These are phyloP conservation scores for Neostethus bicornis DNA, from an alignment of 2,797 vertebrate genomes.

Conservation along the genomic window DNA sequence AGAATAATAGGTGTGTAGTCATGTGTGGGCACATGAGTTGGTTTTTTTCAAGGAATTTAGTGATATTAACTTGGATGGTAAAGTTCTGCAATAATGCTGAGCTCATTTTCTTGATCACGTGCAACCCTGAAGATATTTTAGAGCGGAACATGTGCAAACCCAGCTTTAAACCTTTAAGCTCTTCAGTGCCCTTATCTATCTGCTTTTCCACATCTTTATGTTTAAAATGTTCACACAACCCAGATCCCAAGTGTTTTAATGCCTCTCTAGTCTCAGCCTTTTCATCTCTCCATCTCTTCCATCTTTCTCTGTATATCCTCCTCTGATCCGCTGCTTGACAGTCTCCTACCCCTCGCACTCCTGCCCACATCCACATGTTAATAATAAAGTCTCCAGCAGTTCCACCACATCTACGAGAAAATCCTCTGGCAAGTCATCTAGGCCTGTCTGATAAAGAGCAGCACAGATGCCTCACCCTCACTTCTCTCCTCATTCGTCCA, in stretches of 20 bases:
- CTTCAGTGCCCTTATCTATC: slow-evolving; percentile 14
- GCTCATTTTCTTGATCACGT: slow-evolving; percentile 5
- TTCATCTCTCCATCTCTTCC: slow-evolving; percentile 39
- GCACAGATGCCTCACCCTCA: slow-evolving; percentile 47
- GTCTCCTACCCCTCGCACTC: slow-evolving; percentile 18
- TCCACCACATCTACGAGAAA: slow-evolving; percentile 70
- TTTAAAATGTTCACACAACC: slow-evolving; percentile 7
- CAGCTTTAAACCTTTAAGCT: slow-evolving; percentile 10
- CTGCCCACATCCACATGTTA: slow-evolving; percentile 67
- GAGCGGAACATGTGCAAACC: slow-evolving; percentile 11
- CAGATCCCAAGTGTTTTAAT: slow-evolving; percentile 20
- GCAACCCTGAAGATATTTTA: slow-evolving; percentile 6
- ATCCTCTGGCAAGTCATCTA: slow-evolving; percentile 65
- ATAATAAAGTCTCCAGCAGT: slow-evolving; percentile 63
- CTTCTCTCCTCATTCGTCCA: slow-evolving; percentile 31
- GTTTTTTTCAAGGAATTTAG: background rate
- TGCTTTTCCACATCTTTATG: background rate
- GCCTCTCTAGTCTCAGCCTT: slow-evolving; percentile 22
- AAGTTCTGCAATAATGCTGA: background rate
- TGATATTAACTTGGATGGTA: slow-evolving; percentile 1
- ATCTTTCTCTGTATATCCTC: slow-evolving; percentile 20
- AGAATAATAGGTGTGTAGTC: background rate
- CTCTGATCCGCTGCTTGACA: slow-evolving; percentile 28
- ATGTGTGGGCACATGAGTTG: background rate
- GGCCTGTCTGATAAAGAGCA: slow-evolving; percentile 64